Evolutionary conservation across 2,888 invertebrate genomes (phyloP).

Genomic region (Metalampra italica): DNA sequence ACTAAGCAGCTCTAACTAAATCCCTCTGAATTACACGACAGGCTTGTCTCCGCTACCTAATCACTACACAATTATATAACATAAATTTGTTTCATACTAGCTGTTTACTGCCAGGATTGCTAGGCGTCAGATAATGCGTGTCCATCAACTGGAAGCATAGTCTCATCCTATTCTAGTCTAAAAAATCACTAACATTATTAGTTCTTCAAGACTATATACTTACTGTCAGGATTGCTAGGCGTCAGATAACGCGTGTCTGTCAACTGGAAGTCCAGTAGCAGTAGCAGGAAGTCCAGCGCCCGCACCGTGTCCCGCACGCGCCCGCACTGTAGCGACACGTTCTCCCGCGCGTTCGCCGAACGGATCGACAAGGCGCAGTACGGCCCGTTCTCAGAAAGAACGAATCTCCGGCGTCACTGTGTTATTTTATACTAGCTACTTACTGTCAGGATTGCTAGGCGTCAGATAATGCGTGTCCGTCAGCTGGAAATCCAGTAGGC

Average conservation of each 20-base stretch:
- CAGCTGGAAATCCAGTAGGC: background rate
- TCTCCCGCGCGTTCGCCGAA: constrained; percentile 77
- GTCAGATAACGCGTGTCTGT: constrained; percentile 1
- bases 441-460: constrained; percentile 20
- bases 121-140: constrained; percentile 74
- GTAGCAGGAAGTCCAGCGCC: background rate
- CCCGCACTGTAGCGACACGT: constrained; percentile 82
- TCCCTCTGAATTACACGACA: too few species aligned
- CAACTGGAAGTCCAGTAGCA: constrained; percentile 28
- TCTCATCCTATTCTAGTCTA: too few species aligned
- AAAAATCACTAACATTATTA: too few species aligned
- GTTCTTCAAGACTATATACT: too few species aligned
- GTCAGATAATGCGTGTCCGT: constrained; percentile 1
- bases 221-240: constrained; percentile 20
- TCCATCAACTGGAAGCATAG: constrained; percentile 88
- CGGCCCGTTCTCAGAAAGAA: constrained; percentile 83
- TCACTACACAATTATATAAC: background rate
- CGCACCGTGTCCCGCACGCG: constrained; percentile 80
- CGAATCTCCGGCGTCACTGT: too few species aligned
- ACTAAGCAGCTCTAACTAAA: too few species aligned
- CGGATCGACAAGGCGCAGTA: constrained; percentile 83
- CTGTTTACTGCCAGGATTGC: constrained; percentile 54
- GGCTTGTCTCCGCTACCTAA: too few species aligned
- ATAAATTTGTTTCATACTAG: too few species aligned
- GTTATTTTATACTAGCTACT: too few species aligned